Evolutionary conservation across 2,113 vertebrate genomes (phyloP).

Genomic region (Alaudala cheleensis): DNA sequence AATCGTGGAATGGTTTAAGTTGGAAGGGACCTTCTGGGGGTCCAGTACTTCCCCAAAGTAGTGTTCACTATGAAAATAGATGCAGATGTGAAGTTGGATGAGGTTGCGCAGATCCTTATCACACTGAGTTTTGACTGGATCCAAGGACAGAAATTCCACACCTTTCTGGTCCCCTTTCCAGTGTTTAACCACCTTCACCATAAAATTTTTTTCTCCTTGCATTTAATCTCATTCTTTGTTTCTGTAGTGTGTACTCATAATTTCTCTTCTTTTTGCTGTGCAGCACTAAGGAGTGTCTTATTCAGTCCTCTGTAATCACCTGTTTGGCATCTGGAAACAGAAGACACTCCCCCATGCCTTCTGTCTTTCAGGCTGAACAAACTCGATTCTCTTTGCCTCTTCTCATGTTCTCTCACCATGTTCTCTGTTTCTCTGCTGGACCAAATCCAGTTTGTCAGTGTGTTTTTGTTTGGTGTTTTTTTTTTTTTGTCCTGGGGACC

Average conservation of each 20-base stretch:
- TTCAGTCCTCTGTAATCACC: not conserved
- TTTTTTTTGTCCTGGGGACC: not conserved
- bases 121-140: not conserved
- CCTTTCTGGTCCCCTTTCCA: not conserved
- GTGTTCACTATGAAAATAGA: not conserved
- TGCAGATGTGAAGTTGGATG: not conserved
- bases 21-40: not conserved
- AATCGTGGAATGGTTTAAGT: rapidly evolving
- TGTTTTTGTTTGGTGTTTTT: not conserved
- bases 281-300: not conserved
- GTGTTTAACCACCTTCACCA: not conserved
- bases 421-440: not conserved
- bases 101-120: not conserved
- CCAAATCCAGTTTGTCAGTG: not conserved
- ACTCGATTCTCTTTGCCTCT: not conserved
- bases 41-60: not conserved
- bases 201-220: not conserved
- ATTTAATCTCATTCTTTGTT: not conserved
- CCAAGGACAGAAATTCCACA: not conserved
- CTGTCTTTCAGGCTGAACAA: not conserved
- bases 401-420: not conserved
- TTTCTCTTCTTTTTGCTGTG: not conserved
- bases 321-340: not conserved
- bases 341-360: not conserved
- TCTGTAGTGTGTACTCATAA: not conserved